Base-by-base conservation (phyloP, 2,797 vertebrate genomes). In the Iguana delicatissima region DNA sequence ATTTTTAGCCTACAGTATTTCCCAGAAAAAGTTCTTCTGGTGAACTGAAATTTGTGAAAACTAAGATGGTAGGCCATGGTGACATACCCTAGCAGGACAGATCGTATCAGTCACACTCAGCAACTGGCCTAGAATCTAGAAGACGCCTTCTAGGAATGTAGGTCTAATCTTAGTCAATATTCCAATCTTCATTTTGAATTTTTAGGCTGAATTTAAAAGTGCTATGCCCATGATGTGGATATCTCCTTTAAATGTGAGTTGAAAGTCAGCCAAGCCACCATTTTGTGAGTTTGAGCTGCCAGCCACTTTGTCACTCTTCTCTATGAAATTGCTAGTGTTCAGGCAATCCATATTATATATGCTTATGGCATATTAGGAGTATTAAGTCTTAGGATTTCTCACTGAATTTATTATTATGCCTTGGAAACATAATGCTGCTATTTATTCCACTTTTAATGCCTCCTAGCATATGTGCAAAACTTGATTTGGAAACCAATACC, bases 331-430 rank as follows among this genome's bases (percentile, higher is more conserved):
- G 35, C 35, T 83, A n/a, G 1, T 8, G 14, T 24, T 90, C 32
- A 26, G 64, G 69, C 16, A 74, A 87, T 76, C 89, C 20, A 77
- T 50, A n/a, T n/a, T n/a, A n/a, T 57, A 14, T 55, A 7, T 84
- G 80, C 5, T 69, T 91, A n/a, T 46, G 72, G 79, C n/a, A 69
- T 59, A 22, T 52, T 89, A n/a, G n/a, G n/a, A 59, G 79, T 57
- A 24, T 32, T 20, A 73, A 90, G 50, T 64, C 77, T 85, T 72
- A 35, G 6, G 8, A 80, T n/a, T 73, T 62, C 67, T 64, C 79
- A 86, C 9, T 50, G 62, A 84, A 91, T 91, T 87, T 87, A 91
- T 77, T 81, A 91, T 87, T 84, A 83, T 84, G 80, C 80, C 35
- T 87, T 35, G 80, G 67, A 87, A 87, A 6, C 42, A 29, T 73